Evolutionary conservation across 2,888 invertebrate genomes (phyloP).

Genomic region (Bhutanitis thaidina): DNA sequence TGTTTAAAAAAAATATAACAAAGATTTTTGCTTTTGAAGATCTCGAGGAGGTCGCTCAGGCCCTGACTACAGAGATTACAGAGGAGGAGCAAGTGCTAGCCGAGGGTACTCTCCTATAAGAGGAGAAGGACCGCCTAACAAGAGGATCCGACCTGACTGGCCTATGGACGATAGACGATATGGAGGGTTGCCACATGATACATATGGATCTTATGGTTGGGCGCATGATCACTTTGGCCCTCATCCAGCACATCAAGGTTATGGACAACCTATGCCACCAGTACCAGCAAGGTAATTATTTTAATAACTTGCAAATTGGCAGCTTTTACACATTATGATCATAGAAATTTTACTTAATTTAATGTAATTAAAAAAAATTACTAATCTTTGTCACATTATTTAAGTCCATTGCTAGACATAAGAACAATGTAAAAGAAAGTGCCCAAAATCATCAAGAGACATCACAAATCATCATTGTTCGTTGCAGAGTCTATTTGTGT

Average conservation of each 20-base stretch:
- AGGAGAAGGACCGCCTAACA: constrained; percentile 87
- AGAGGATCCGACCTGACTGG: constrained; percentile 88
- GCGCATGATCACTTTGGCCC: constrained; percentile 76
- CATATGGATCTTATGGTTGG: constrained; percentile 78
- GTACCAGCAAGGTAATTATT: constrained; percentile 64
- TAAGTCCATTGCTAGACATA: too few species aligned
- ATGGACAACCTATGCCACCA: constrained; percentile 79
- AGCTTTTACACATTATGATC: too few species aligned
- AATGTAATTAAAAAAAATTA: too few species aligned
- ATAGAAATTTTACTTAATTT: too few species aligned
- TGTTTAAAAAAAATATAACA: not conserved
- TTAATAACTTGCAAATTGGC: not conserved
- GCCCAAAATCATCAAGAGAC: too few species aligned
- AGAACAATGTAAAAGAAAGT: too few species aligned
- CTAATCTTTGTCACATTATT: too few species aligned
- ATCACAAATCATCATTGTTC: too few species aligned
- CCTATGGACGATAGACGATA: constrained; percentile 74
- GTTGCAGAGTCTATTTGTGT: too few species aligned
- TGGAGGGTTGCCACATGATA: constrained; percentile 74
- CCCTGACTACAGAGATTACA: constrained; percentile 89
- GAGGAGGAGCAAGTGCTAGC: constrained; percentile 83
- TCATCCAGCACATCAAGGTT: constrained; percentile 81
- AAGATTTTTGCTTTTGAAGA: constrained; percentile 37
- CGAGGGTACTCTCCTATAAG: constrained; percentile 88
- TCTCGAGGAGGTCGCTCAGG: constrained; percentile 84